Evolutionary conservation across 2,797 vertebrate species (phyloP), one percentile per base, ranked within the genome.

Genomic region (Hephaestus fuliginosus): DNA sequence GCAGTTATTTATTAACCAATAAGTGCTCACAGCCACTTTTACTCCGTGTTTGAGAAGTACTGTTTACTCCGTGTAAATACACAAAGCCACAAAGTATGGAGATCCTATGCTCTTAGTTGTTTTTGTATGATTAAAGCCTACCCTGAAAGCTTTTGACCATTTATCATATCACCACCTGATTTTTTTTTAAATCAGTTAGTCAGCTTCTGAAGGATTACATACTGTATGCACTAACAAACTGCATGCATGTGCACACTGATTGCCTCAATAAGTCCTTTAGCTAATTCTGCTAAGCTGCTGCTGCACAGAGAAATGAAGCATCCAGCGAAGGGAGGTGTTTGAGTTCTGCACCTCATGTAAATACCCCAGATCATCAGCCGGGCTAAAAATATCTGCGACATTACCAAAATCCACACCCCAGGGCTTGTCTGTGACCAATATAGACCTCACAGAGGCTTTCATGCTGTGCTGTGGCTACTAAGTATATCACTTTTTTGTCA

Each of bases 401-500:
- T 93, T 88, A 91, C 90, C 93, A 89, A 93, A 92, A 93, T 89
- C 89, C 81, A 90, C 90, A 91, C 92, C 93, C 92, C 55, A 6
- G 84, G 89, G 90, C 88, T 90, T 73, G 91, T 93, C 92, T 92
- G 91, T 75, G 92, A 93, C 92, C 82, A 87, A 94, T 95, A 95
- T 96, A 96, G 88, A 88, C 64, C 62, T 57, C 77, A 91, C 90
- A 12, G 73, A 88, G 81, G 87, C 95, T 96, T 95, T 95, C 94
- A 94, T 94, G 95, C 91, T 71, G 89, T 78, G 5, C 76, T 85
- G 92, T 22, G 72, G 85, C 89, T 86, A 86, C 88, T 86, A 95
- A 95, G 92, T 96, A 88, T 96, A 96, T 95, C 95, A 91, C 85
- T 88, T 94, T 94, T 95, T 94, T 96, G 95, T 96, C 95, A 94